Evolutionary conservation across 2,113 vertebrate species (phyloP), one percentile per base, ranked within the genome.

Genomic region (Seriola dumerili): DNA sequence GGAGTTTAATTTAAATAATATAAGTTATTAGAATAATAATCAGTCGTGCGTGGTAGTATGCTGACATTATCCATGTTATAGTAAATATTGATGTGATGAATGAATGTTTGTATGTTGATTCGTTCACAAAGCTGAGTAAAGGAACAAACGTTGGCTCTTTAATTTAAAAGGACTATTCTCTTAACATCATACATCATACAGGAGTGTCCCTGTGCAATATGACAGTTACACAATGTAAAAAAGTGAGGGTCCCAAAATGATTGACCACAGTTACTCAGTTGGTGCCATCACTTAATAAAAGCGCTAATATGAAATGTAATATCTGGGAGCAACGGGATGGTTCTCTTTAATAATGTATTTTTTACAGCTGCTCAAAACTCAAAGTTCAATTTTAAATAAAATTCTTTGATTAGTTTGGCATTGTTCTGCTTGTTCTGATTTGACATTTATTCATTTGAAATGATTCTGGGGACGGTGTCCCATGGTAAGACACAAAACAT

Each of bases 361-460:
- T 54, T 80, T 46, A 64, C 21, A 58, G 34, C 10, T 23, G 58
- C 50, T 40, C 8, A 48, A 3, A 76, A n/a, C 29, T 36, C 58
- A 29, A 29, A 29, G 29, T 57, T 63, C 38, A 64, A 7, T 69
- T 67, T 74, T 10, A 62, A 75, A 63, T 63, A 55, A 81, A 75
- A 63, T 36, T 44, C 36, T 25, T 69, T 68, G 44, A 44, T 79
- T 68, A 68, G 61, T 40, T 32, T 21, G 16, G 7, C n/a, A 55
- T 81, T 63, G 36, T 69, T 50, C 67, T n/a, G 66, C 29, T 4
- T n/a, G 14, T 38, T 74, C 71, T 42, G 46, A 54, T 25, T 29
- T 34, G 32, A 50, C 46, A 19, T 46, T 5, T 34, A 3, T 17
- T 34, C 21, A 52, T 52, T 34, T 48, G 8, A 67, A 67, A 50